Evolutionary conservation across 2,888 invertebrate species (phyloP).

Genomic region (Dioctria linearis): DNA sequence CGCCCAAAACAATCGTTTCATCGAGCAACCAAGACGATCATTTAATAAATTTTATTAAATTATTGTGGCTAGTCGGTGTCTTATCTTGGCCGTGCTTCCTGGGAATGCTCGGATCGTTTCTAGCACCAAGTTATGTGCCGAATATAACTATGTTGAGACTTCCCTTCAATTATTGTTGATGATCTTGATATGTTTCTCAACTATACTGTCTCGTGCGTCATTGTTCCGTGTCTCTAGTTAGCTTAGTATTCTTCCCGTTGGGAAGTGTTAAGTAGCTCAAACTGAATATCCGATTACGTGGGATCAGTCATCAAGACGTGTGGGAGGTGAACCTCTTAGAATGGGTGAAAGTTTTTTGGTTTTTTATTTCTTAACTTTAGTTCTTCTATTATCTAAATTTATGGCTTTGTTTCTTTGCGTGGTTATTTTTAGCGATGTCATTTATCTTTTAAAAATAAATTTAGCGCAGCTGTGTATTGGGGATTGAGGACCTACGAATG

Average conservation of each 20-base stretch:
- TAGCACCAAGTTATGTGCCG: no score
- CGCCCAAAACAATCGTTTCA: background rate
- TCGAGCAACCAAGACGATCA: no score
- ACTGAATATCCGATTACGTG: conserved; percentile 6
- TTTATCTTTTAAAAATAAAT: conserved; percentile 12
- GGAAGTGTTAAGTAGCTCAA: background rate
- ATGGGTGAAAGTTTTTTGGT: background rate
- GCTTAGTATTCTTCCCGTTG: background rate
- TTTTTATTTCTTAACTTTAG: conserved; percentile 10
- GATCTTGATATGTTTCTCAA: no score
- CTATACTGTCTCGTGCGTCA: no score
- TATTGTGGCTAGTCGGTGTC: no score
- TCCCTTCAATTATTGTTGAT: no score
- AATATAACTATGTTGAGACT: no score
- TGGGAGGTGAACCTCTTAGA: background rate
- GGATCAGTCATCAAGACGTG: background rate
- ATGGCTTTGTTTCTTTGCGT: background rate
- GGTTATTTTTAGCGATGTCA: conserved; percentile 21
- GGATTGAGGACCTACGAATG: background rate
- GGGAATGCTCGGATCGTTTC: no score
- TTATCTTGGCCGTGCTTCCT: no score
- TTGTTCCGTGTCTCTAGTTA: no score
- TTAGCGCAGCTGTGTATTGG: background rate
- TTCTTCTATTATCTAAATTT: conserved; percentile 15
- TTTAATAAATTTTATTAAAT: no score